Percentiles rank a stretch among this genome's conserved stretches.
Conservation (phyloP, 2,113 vertebrate species). For the Prinia subflava region DNA sequence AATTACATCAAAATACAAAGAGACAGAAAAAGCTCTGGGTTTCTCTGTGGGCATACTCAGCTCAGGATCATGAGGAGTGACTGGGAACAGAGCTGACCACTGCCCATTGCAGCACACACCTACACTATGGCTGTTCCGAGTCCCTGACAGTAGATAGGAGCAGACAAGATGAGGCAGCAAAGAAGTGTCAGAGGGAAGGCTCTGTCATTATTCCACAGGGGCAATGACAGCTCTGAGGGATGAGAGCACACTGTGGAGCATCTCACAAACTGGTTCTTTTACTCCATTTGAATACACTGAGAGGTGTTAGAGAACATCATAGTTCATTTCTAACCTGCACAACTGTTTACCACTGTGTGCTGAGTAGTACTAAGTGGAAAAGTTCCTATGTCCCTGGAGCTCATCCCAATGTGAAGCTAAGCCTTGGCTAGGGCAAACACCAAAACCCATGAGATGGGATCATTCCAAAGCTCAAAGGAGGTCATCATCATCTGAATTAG, state of each 20-base stretch:
- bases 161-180: background rate
- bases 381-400: background rate
- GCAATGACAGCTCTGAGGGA: background rate
- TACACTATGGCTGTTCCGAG: background rate
- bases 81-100: background rate
- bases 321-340: background rate
- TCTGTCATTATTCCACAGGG: background rate
- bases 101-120: background rate
- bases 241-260: background rate
- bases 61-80: background rate
- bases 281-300: background rate
- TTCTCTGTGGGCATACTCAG: background rate
- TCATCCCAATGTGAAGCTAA: background rate
- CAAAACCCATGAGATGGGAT: background rate
- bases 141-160: background rate
- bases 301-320: background rate
- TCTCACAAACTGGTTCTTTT: background rate
- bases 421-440: background rate
- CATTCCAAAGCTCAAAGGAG: background rate
- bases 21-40: background rate
- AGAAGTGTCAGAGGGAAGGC: background rate
- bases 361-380: background rate
- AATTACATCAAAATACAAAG: background rate
- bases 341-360: background rate
- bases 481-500: background rate